Conservation (phyloP, 2,113 vertebrate species). For the Ailuropoda melanoleuca region DNA sequence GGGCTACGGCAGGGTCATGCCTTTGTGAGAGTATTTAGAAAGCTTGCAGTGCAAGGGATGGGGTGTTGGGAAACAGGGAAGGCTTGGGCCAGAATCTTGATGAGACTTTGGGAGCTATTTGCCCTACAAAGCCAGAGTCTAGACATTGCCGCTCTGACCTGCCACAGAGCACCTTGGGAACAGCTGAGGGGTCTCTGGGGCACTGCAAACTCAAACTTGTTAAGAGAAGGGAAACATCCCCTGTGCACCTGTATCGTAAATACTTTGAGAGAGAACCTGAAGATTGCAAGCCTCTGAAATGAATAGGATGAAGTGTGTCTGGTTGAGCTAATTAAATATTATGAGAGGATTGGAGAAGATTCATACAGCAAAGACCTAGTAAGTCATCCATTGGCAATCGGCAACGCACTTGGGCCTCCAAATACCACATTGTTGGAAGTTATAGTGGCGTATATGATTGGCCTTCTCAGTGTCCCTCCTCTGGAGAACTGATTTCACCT, state of each 20-base stretch:
- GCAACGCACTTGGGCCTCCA: background rate
- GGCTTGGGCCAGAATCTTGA: background rate
- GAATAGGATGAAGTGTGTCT: background rate
- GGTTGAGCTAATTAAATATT: constrained; percentile 26
- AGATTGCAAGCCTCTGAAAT: background rate
- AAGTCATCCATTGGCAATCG: background rate
- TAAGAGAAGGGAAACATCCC: background rate
- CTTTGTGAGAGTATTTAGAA: constrained; percentile 38
- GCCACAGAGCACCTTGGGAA: background rate
- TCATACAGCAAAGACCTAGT: background rate
- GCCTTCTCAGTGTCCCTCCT: background rate
- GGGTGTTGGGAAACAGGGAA: background rate
- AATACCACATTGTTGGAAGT: background rate
- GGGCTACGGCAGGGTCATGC: background rate
- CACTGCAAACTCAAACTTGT: background rate
- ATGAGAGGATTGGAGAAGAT: constrained; percentile 6
- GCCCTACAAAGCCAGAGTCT: background rate
- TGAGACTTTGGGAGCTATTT: constrained; percentile 17
- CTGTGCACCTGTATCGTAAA: background rate
- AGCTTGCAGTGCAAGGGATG: background rate
- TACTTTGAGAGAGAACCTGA: background rate
- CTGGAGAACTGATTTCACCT: background rate
- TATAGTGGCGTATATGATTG: background rate
- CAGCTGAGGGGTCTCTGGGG: background rate
- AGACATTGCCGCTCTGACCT: background rate